Percentiles rank a stretch among this genome's conserved stretches.
phyloP scores from a whole-genome alignment of 2,888 invertebrate genomes.

The Megalurothrips usitatus region DNA sequence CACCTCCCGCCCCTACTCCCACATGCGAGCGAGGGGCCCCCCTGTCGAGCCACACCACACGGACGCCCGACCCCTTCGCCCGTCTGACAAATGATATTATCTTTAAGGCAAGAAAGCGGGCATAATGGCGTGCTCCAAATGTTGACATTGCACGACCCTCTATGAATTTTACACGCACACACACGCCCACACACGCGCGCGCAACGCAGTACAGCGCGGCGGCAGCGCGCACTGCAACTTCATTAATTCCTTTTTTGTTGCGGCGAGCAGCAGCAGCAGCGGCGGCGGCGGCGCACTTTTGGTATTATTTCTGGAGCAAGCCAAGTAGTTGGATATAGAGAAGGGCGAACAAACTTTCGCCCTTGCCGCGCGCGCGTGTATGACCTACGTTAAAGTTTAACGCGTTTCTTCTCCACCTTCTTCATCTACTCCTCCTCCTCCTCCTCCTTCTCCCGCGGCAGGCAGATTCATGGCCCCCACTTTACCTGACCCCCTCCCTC shows the following conservation, averaged over 20 bases:
- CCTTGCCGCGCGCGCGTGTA: not conserved
- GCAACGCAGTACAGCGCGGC: not conserved
- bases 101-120: not conserved
- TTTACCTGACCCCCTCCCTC: no score
- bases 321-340: not conserved
- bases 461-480: no score
- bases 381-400: conserved; percentile 1
- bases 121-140: not conserved
- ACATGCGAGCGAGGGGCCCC: not conserved
- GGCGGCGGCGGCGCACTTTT: not conserved
- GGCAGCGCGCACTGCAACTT: not conserved
- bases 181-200: not conserved
- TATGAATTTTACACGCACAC: conserved; percentile 6
- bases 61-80: not conserved
- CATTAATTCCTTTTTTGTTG: not conserved
- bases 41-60: not conserved
- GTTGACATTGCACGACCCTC: conserved; percentile 6
- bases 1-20: not conserved
- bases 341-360: no score
- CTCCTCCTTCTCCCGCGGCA: no score
- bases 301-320: not conserved
- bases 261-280: no score
- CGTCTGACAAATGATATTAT: conserved; percentile 3
- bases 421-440: no score
- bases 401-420: not conserved